These are phyloP conservation scores for Drosophila auraria DNA, from an alignment of 1,140 invertebrate species.

Conservation along the genomic window DNA sequence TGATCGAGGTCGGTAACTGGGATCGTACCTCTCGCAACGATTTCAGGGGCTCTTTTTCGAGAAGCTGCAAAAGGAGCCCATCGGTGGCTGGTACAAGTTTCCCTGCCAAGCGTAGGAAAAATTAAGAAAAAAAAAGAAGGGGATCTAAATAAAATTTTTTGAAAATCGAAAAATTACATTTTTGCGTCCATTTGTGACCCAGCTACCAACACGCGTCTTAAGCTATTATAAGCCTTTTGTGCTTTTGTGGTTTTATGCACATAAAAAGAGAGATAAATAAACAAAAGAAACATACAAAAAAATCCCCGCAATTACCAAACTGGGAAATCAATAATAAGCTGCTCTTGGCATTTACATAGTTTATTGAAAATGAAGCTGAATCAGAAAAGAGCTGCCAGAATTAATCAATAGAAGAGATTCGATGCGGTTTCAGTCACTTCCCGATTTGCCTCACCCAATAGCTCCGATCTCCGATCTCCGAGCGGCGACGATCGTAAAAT, in stretches of 20 bases:
- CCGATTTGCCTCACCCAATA: slow-evolving; percentile 20
- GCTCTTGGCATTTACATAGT: not conserved
- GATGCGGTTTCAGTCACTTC: slow-evolving; percentile 1
- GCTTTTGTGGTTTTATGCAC: not conserved
- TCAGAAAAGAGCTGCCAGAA: not conserved
- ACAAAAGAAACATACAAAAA: not conserved
- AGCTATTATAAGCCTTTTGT: not conserved
- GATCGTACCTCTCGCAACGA: too few species aligned
- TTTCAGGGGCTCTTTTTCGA: too few species aligned
- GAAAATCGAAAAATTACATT: too few species aligned
- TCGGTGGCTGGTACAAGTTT: too few species aligned
- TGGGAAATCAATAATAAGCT: not conserved
- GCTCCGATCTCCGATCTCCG: not conserved
- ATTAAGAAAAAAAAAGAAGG: too few species aligned
- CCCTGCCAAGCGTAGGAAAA: too few species aligned
- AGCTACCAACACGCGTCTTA: not conserved
- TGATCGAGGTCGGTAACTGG: too few species aligned
- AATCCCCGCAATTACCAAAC: slow-evolving; percentile 4
- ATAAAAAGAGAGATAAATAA: not conserved
- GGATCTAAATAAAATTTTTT: too few species aligned
- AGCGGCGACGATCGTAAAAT: slow-evolving; percentile 43
- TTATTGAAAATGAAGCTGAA: slow-evolving; percentile 7
- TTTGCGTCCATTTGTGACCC: too few species aligned
- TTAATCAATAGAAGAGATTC: too few species aligned
- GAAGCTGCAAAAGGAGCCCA: too few species aligned